phyloP scores from a whole-genome alignment of 1,140 invertebrate species.

The Neocloeon triangulifer region DNA sequence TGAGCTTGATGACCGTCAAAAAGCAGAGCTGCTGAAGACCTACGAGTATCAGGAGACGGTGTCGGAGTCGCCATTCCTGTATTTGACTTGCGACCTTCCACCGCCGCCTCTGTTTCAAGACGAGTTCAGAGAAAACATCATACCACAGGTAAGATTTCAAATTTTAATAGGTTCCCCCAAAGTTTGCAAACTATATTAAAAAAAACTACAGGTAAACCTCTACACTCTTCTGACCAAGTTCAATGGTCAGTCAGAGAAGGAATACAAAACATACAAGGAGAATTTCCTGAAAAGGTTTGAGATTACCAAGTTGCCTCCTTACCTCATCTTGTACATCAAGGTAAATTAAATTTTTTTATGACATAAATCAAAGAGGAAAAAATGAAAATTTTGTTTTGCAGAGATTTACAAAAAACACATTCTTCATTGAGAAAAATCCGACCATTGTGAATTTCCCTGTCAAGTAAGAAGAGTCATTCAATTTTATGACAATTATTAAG shows the following conservation, averaged over 20 bases:
- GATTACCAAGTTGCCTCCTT: conserved; percentile 85
- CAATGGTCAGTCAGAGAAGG: conserved; percentile 85
- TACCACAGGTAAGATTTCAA: conserved; percentile 55
- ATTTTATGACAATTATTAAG: too few species aligned
- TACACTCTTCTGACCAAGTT: conserved; percentile 87
- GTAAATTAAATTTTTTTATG: conserved; percentile 17
- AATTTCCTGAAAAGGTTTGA: conserved; percentile 95
- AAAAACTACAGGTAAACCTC: conserved; percentile 58
- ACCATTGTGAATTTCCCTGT: conserved; percentile 99
- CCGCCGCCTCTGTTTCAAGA: conserved; percentile 92
- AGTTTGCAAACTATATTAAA: conserved; percentile 7
- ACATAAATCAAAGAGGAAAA: background rate
- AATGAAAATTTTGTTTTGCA: conserved; percentile 19
- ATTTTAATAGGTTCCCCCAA: background rate
- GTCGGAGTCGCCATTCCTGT: conserved; percentile 81
- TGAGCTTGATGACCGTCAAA: conserved; percentile 75
- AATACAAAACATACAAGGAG: conserved; percentile 99
- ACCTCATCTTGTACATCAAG: conserved; percentile 92
- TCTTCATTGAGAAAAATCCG: conserved; percentile 97
- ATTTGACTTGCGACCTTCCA: conserved; percentile 89
- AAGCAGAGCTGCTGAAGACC: conserved; percentile 48
- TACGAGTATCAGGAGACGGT: conserved; percentile 74
- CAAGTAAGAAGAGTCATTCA: conserved; percentile 42
- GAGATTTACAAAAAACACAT: conserved; percentile 96
- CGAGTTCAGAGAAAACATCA: conserved; percentile 93